Conservation (phyloP, 1,140 invertebrate genomes). For the Euura lappo region DNA sequence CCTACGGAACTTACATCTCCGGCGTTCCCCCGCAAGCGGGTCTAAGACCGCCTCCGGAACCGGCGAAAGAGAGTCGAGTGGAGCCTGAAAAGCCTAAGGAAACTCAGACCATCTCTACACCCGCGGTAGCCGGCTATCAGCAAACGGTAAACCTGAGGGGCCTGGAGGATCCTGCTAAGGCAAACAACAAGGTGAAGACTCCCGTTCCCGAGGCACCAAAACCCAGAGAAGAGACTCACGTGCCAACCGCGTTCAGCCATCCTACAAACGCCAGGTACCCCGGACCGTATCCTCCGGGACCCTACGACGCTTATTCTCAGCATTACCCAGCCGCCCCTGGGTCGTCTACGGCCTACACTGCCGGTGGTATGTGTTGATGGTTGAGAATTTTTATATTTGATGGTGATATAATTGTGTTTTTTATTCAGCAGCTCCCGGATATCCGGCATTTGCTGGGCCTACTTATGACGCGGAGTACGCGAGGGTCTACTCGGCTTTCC, state of each 20-base stretch:
- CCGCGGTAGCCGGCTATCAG: slow-evolving; percentile 15
- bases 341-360: slow-evolving; percentile 53
- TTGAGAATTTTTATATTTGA: not conserved
- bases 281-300: slow-evolving; percentile 60
- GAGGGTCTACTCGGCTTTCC: slow-evolving; percentile 60
- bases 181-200: slow-evolving; percentile 29
- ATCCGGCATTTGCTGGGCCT: slow-evolving; percentile 48
- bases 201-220: slow-evolving; percentile 19
- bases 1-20: slow-evolving; percentile 52
- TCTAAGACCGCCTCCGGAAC: slow-evolving; percentile 33
- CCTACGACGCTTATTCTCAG: slow-evolving; percentile 61
- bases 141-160: slow-evolving; percentile 21
- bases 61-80: slow-evolving; percentile 25
- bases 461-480: slow-evolving; percentile 57
- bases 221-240: slow-evolving; percentile 43
- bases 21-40: slow-evolving; percentile 40
- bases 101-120: slow-evolving; percentile 19
- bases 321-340: slow-evolving; percentile 55
- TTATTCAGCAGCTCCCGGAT: slow-evolving; percentile 49
- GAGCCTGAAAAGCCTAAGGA: slow-evolving; percentile 40
- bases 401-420: not conserved
- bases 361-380: slow-evolving; percentile 40
- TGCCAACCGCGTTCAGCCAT: slow-evolving; percentile 54
- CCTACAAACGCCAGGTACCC: slow-evolving; percentile 59
- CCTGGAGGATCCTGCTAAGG: slow-evolving; percentile 44